These are phyloP conservation scores for Horisme vitalbata DNA, from an alignment of 2,888 invertebrate species.

Conservation along the genomic window DNA sequence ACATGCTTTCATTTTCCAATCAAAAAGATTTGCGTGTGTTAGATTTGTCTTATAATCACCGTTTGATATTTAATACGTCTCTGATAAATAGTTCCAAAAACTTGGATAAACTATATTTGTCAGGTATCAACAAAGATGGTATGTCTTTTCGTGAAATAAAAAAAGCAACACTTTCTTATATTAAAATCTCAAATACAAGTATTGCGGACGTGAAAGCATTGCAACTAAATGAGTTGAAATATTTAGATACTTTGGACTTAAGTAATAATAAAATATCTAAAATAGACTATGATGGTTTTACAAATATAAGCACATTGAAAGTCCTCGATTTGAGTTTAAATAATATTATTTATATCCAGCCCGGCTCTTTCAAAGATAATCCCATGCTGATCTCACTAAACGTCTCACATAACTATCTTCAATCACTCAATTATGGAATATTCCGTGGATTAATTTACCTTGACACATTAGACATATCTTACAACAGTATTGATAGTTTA, in stretches of 20 bases:
- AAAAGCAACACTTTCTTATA: slow-evolving; percentile 33
- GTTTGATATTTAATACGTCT: slow-evolving; percentile 40
- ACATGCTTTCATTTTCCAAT: slow-evolving; percentile 40
- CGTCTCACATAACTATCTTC: slow-evolving; percentile 58
- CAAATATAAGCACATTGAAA: slow-evolving; percentile 40
- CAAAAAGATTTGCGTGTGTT: slow-evolving; percentile 44
- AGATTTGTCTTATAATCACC: slow-evolving; percentile 57
- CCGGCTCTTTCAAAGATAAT: slow-evolving; percentile 58
- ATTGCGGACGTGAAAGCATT: slow-evolving; percentile 45
- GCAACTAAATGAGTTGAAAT: slow-evolving; percentile 39
- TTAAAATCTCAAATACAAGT: slow-evolving; percentile 46
- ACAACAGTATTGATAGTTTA: slow-evolving; percentile 52
- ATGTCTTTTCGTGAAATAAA: slow-evolving; percentile 39
- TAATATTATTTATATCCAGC: slow-evolving; percentile 53
- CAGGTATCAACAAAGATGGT: slow-evolving; percentile 42
- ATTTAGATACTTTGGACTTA: slow-evolving; percentile 43
- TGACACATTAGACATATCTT: slow-evolving; percentile 56
- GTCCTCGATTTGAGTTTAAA: slow-evolving; percentile 59
- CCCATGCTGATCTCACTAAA: slow-evolving; percentile 45
- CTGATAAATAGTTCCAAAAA: slow-evolving; percentile 35
- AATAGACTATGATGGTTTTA: slow-evolving; percentile 45
- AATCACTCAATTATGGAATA: slow-evolving; percentile 52
- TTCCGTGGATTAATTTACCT: slow-evolving; percentile 53
- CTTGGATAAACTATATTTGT: slow-evolving; percentile 46
- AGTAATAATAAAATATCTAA: slow-evolving; percentile 47